Evolutionary conservation across 2,888 invertebrate species (phyloP), one percentile per base, ranked within the genome.

Genomic region (Digitonthophagus gazella): DNA sequence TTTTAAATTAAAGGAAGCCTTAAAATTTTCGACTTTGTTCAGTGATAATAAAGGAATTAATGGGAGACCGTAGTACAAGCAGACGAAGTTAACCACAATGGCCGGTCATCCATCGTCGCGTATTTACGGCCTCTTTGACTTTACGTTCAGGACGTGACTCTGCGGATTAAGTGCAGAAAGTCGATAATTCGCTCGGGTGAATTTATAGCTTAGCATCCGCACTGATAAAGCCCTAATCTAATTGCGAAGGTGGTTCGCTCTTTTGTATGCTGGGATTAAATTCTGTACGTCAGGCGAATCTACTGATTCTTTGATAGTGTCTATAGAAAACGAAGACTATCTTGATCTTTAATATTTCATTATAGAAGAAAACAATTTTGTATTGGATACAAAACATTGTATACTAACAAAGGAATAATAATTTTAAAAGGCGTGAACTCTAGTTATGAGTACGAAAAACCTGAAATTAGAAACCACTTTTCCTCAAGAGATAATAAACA

Each of bases 401-500:
- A n/a, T n/a, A n/a, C n/a, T 22, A 22, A 22, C 22, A 6, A 4
- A 6, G 22, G 22, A 22, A 4, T 22, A 22, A 22, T 22, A 4
- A 22, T 4, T 22, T 22, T 22, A 22, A 22, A 4, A 4, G 22
- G 22, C 22, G 22, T 3, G 22, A 22, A 4, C 6, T 22, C 22
- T 3, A 22, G 22, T 22, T 6, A 22, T 22, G 22, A 22, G 6
- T 44, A 44, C 1, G 28, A 11, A 44, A 44, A 44, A 44, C 11
- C 1, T 44, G 11, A 44, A 44, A 44, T 44, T 44, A 44, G 2
- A 11, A 44, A 44, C 28, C 11, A 8, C 8, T 44, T 44, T 11
- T 44, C 11, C 11, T 75, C 75, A 75, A 75, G 73, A 72, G 75
- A 74, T 73, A 74, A 75, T 75, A 75, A 76, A 75, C 74, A 75